Percentiles rank a stretch among this genome's conserved stretches.
Evolutionary conservation across 2,113 vertebrate species (phyloP).

Genomic region (Gymnobelideus leadbeateri): DNA sequence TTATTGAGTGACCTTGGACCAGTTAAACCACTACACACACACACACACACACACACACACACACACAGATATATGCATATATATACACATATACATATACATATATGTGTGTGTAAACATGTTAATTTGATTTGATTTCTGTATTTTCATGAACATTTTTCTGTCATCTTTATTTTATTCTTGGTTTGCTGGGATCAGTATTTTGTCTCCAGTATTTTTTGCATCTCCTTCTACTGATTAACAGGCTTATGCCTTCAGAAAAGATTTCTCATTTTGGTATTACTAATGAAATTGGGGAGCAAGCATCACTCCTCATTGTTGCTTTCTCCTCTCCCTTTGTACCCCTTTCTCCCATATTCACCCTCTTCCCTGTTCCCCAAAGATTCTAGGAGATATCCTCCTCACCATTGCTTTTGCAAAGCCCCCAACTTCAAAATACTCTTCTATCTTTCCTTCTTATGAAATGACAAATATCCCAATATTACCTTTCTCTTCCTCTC

Average conservation of each 20-base stretch:
- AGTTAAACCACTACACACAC: background rate
- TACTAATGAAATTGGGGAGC: background rate
- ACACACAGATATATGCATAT: too few species aligned
- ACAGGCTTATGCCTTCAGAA: background rate
- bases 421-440: background rate
- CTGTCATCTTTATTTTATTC: background rate
- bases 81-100: too few species aligned
- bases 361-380: background rate
- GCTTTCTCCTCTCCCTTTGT: background rate
- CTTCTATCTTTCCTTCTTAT: background rate
- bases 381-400: background rate
- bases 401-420: background rate
- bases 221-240: background rate
- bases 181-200: background rate
- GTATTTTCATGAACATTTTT: background rate
- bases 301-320: background rate
- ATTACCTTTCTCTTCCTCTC: background rate
- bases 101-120: background rate
- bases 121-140: background rate
- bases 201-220: background rate
- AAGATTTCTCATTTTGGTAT: background rate
- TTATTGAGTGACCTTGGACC: background rate
- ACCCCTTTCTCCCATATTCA: background rate
- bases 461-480: background rate
- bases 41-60: too few species aligned